phyloP scores from a whole-genome alignment of 2,113 vertebrate species.

The Melospiza melodia region DNA sequence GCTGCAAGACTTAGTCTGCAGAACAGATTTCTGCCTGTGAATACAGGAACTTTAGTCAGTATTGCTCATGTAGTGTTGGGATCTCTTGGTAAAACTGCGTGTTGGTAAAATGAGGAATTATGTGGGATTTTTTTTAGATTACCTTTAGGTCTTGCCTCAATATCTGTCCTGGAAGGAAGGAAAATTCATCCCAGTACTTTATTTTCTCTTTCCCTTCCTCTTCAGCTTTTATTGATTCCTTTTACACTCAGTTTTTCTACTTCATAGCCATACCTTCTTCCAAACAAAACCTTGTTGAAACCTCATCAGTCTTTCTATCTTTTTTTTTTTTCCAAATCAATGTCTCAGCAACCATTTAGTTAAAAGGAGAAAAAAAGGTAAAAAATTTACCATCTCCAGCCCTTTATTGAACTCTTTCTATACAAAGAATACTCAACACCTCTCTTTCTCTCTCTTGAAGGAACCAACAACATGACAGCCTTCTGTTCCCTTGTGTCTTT shows the following conservation, averaged over 20 bases:
- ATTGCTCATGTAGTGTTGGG: accelerated
- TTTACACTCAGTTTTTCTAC: not conserved
- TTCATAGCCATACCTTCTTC: not conserved
- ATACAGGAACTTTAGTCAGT: not conserved
- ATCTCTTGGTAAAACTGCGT: not conserved
- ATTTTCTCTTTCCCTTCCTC: not conserved
- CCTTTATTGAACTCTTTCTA: not conserved
- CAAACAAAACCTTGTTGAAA: not conserved
- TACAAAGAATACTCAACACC: not conserved
- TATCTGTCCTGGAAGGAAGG: not conserved
- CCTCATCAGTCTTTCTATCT: not conserved
- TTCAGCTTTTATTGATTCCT: not conserved
- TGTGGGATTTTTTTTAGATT: not conserved
- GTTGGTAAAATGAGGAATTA: not conserved
- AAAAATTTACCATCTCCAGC: not conserved
- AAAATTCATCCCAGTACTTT: not conserved
- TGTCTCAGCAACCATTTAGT: not conserved
- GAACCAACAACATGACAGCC: conserved; percentile 14
- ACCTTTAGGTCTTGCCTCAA: not conserved
- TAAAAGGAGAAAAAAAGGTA: not conserved
- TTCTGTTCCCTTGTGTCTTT: conserved; percentile 41
- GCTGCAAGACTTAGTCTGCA: not conserved
- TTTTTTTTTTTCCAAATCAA: not conserved
- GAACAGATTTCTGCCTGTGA: not conserved
- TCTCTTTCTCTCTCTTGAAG: not conserved